Evolutionary conservation across 2,797 vertebrate species (phyloP), one percentile per base, ranked within the genome.

Genomic region (Xenops minutus): DNA sequence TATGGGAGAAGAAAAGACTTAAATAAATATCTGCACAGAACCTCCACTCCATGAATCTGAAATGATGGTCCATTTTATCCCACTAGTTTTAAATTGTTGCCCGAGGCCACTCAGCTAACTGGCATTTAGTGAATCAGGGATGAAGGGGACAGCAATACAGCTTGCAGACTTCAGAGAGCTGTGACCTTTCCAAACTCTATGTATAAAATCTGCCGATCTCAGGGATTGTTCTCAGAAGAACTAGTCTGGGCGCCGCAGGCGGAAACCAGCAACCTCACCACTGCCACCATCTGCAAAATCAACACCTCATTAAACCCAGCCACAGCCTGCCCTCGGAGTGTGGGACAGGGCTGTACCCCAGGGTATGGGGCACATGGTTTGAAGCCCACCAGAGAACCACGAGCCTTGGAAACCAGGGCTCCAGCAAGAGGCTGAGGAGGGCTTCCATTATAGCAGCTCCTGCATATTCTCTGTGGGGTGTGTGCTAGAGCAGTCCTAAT

Each of bases 121-220:
- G 87, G 84, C 93, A 93, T 96, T 96, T 79, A 91, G 92, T 29
- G 84, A 71, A 43, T 51, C 20, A 9, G 58, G 79, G 87, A 83
- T 66, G 93, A 63, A 89, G 76, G 59, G 68, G 68, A 61, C 2
- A 19, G 82, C 61, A 62, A 49, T 8, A 54, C 30, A 5, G 85
- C 85, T 86, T n/a, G 55, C 48, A 39, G 91, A 23, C 86, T 66
- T 59, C 58, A 29, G 66, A 78, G 82, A 66, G 85, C 91, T 7
- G 6, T 89, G 94, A 96, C 93, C 95, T 95, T 96, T 96, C 69
- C 74, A 41, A 89, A 61, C 61, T 22, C 27, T n/a, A n/a, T 1
- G 0, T 14, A 72, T 27, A 23, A 83, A 94, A 90, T 58, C 72
- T 54, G 88, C 59, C 0, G 0, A 4, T 72, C 73, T 82, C 49